Evolutionary conservation across 2,888 invertebrate species (phyloP), one percentile per base, ranked within the genome.

Genomic region (Schrankia costaestrigalis): DNA sequence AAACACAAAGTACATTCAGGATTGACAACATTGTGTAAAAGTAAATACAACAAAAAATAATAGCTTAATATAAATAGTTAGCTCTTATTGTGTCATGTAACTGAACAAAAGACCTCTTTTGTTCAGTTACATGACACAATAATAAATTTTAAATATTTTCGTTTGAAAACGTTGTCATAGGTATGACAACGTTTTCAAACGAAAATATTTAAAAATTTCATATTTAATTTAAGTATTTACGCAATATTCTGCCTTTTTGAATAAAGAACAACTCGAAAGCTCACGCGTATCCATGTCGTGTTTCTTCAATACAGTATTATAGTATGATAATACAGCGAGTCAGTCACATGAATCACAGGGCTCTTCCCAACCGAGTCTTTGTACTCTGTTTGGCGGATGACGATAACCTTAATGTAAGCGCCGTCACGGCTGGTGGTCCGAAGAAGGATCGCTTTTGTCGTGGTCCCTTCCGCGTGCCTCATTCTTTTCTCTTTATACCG

Each of bases 351-450:
- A 85, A 82, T 85, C 83, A 83, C 73, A 68, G 68, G 66, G 74
- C 73, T 79, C 75, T 76, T 71, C 65, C 61, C 67, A 66, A 66
- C 69, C 71, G 64, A 70, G 69, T 75, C 81, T 79, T 83, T 84
- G 81, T 83, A 76, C 81, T 83, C 80, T 70, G 85, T 84, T 86
- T 85, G 85, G 85, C 74, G 79, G 78, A 71, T 80, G 80, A 79
- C 79, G 86, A 86, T 86, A 86, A 85, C 85, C 85, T 78, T 86
- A 86, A 86, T 86, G 85, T 86, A 86, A 83, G 86, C 86, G 81
- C 57, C 79, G 85, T 79, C 85, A 86, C 83, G 84, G 83, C 78
- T 78, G 82, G 79, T 78, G 83, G 83, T 78, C 82, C 76, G 69
- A 71, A 82, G 84, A 86, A 82, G 78, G 83, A 85, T 85, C 75